Base-by-base conservation (phyloP, 1,140 invertebrate species). In the Anastrepha obliqua region DNA sequence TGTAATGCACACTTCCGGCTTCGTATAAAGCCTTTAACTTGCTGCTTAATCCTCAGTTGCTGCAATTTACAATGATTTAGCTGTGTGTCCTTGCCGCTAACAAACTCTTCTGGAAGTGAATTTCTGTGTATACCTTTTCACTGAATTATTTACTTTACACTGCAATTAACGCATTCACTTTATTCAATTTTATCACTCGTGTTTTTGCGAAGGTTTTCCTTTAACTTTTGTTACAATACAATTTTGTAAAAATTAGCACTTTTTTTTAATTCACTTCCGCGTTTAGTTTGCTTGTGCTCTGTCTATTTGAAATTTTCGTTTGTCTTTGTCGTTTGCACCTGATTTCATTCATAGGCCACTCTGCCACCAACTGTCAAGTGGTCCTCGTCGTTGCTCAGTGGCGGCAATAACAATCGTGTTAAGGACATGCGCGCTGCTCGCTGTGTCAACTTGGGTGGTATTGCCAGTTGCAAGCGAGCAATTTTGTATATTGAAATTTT, bases 261-360 rank as follows among this genome's bases (percentile, higher is more conserved):
- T 81, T 81, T 81, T 81, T n/a, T 55, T 55, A 81, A 55, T 20
- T 55, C 44, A 51, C 74, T 55, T 81, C 74, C 74, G 74, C 74
- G 74, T 81, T 81, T 81, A 29, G 51, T 81, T 81, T 51, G n/a
- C 74, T 29, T 81, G 39, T 20, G 47, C n/a, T 20, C 20, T 11
- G 44, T 17, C 17, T 47, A 20, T 55, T 42, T 81, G 44, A 8
- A 29, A 9, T 29, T 17, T 81, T 81, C 74, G 74, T 81, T 81
- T 81, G n/a, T 81, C 47, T 8, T 81, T 81, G 51, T 51, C 74
- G n/a, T 55, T 55, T 42, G 74, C 74, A 81, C 74, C 74, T 81
- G 74, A 55, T 81, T 81, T 81, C 74, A 81, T 81, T 81, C 74
- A 81, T 81, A 29, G 74, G 17, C 74, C 29, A 51, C 47, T 29